Evolutionary conservation across 2,888 invertebrate species (phyloP), one percentile per base, ranked within the genome.

Genomic region (Pristionchus mayeri): DNA sequence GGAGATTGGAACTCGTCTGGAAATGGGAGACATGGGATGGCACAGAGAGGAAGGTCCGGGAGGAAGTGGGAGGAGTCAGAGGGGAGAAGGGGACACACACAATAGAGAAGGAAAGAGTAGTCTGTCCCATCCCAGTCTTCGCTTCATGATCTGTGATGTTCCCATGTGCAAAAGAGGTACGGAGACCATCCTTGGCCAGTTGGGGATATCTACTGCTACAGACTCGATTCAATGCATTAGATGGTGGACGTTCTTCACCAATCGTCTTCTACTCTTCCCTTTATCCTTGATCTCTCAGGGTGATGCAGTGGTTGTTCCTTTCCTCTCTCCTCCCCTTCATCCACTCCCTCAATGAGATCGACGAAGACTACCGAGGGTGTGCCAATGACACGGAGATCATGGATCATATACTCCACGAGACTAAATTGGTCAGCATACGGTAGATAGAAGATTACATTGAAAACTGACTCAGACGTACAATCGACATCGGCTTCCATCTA

Each of bases 331-430:
- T 67, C 27, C 83, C 60, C 71, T 27, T 83, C 52, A 21, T 52
- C 27, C 9, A 40, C 24, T 84, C 57, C 40, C 52, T 71, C 67
- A 67, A 67, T 37, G 67, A 67, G 67, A 67, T 67, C 34, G 37
- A 27, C 9, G 60, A 67, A 21, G 34, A 34, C 67, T 37, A 34
- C 71, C 34, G 54, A 34, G 50, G 76, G 18, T 92, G 92, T 86
- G 90, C 92, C 71, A 93, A 93, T 84, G 92, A 92, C 83, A 92
- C 92, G 3, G 92, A 93, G 84, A 89, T 92, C 67, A 92, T 92
- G 57, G 92, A 92, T 71, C 89, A 91, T 84, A 87, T 92, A 7
- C 87, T 92, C 7, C 50, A 48, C 18, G 67, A 83, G 34, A 83
- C 83, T 18, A 83, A 67, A 13, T 50, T 21, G 48, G 83, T 83